phyloP scores from a whole-genome alignment of 2,888 invertebrate species.

The Drosophila nigricruria region DNA sequence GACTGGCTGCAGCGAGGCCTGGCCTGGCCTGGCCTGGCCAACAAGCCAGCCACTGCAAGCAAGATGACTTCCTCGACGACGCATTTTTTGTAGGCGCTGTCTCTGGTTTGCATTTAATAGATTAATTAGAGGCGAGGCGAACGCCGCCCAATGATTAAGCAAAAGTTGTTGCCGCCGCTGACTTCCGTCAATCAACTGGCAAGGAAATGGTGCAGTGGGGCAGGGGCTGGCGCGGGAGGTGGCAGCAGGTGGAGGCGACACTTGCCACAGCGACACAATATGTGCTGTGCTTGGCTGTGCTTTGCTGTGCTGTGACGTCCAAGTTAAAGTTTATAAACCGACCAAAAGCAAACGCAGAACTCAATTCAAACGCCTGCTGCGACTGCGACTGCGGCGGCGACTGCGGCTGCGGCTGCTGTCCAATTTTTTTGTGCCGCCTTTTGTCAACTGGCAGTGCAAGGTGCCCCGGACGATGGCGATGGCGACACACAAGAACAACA shows the following conservation, averaged over 20 bases:
- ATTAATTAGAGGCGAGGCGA: slow-evolving; percentile 73
- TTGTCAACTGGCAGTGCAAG: slow-evolving; percentile 59
- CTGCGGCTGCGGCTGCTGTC: slow-evolving; percentile 54
- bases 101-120: slow-evolving; percentile 80
- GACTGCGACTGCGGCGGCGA: slow-evolving; percentile 49
- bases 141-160: slow-evolving; percentile 81
- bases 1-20: slow-evolving; percentile 38
- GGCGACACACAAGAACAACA: slow-evolving; percentile 39
- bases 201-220: slow-evolving; percentile 35
- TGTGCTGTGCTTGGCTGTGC: slow-evolving; percentile 10
- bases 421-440: slow-evolving; percentile 47
- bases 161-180: slow-evolving; percentile 69
- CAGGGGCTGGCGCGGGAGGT: slow-evolving; percentile 6
- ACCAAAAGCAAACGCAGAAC: slow-evolving; percentile 36
- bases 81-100: slow-evolving; percentile 72
- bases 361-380: slow-evolving; percentile 63
- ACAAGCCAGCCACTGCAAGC: too few species aligned
- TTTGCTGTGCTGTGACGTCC: slow-evolving; percentile 30
- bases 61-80: slow-evolving; percentile 74
- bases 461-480: slow-evolving; percentile 39
- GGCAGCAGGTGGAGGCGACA: slow-evolving; percentile 57
- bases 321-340: slow-evolving; percentile 66
- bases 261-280: slow-evolving; percentile 50
- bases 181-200: slow-evolving; percentile 76
- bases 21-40: too few species aligned